Base-by-base conservation (phyloP, 53 echinoderm and acorn worm genomes). In the Zoroaster sp. region DNA sequence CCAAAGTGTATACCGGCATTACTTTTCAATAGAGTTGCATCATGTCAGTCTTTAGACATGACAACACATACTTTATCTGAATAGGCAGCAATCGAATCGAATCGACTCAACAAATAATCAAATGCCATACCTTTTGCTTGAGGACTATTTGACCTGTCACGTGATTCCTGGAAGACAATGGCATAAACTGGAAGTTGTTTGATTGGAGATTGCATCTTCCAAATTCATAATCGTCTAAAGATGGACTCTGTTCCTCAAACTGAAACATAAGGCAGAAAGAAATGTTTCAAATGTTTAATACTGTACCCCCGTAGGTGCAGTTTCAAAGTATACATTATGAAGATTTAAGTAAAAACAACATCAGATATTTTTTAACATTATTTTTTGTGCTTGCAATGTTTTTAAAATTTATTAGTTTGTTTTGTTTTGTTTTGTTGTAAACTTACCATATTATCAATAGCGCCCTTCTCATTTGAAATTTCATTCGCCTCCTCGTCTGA, bases 141-240 rank as follows among this genome's bases (percentile, higher is more conserved):
- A 83, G 32, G 23, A 68, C 83, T 3, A 83, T 37, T 33, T 68
- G 83, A 13, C 83, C 83, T 28, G 32, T 68, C n/a, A 83, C 69
- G 43, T 68, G 67, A 43, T 83, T 83, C 33, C 7, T 66, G 32
- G 18, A 42, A 17, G 82, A 66, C 34, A 67, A 18, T 42, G 41
- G 18, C 68, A 41, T 14, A 2, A 15, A 41, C 33, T 44, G 44
- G 18, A 67, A 67, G 41, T 68, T 83, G 45, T 66, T 80, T 11
- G 83, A 40, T 45, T 83, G 83, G 13, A 83, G 43, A 68, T 45
- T 65, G 69, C 83, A 83, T 30, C 17, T 23, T 15, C 42, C 83
- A 33, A 28, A 68, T n/a, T 67, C 69, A 35, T n/a, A 83, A 32
- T 31, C 69, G 3, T 40, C 80, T 10, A 40, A 20, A 20, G 21